These are phyloP conservation scores for Metacarcinus magister DNA, from an alignment of 2,888 invertebrate genomes.

Conservation along the genomic window DNA sequence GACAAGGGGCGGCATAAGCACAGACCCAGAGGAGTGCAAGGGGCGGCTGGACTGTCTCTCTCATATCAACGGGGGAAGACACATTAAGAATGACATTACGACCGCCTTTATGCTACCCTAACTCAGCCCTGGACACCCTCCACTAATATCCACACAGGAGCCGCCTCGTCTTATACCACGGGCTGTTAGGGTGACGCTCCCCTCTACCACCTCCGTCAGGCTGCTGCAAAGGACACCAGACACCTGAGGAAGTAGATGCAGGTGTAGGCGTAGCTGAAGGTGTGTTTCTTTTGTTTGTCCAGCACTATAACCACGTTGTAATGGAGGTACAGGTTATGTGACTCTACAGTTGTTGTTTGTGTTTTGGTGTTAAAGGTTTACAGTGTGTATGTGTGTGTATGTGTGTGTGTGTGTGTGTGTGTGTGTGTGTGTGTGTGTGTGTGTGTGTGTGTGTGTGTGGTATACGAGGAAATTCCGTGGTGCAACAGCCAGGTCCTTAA, in stretches of 20 bases:
- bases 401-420: slow-evolving; percentile 37
- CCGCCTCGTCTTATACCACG: not conserved
- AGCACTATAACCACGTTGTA: not conserved
- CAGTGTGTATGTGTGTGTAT: not conserved
- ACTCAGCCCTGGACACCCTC: slow-evolving; percentile 5
- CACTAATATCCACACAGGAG: not conserved
- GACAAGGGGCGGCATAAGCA: not conserved
- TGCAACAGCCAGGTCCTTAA: slow-evolving; percentile 49
- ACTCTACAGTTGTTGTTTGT: no score
- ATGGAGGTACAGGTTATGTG: not conserved
- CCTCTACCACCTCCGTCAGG: not conserved
- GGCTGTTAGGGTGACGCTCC: not conserved
- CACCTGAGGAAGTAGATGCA: not conserved
- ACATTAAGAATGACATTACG: slow-evolving; percentile 17
- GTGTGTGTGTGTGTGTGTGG: slow-evolving; percentile 22
- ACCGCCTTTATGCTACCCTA: not conserved
- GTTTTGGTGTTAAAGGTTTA: no score
- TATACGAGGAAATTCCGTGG: slow-evolving; percentile 51
- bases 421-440: slow-evolving; percentile 49
- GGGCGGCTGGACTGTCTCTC: not conserved
- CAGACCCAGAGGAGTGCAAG: not conserved
- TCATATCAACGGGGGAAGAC: slow-evolving; percentile 7
- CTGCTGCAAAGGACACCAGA: not conserved
- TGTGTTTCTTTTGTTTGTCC: not conserved
- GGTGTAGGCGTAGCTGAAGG: not conserved